Base-by-base conservation (phyloP, 2,888 invertebrate genomes). In the Pomacea canaliculata region DNA sequence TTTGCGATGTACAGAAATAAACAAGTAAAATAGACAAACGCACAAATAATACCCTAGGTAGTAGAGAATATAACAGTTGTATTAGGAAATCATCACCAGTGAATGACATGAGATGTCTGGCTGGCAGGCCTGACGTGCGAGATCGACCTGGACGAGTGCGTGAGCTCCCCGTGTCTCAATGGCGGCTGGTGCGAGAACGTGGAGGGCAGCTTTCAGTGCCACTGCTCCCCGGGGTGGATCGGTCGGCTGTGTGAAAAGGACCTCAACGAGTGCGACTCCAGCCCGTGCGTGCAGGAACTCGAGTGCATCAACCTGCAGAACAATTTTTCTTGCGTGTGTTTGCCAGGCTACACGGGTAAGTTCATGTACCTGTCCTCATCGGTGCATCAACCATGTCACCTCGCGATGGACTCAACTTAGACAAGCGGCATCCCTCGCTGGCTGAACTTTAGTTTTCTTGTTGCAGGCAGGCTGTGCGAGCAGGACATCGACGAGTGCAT, bases 401-500 rank as follows among this genome's bases (percentile, higher is more conserved):
- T 0, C 0, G 23, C 23, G 23, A 23, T 23, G 23, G 23, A 23
- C 23, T 23, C 23, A 23, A 23, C 23, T 23, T 23, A 23, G 23
- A 23, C 23, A 23, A 23, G 23, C 23, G 23, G 23, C 23, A 23
- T 23, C 23, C 23, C 23, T 23, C 23, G 23, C 23, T 23, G 23
- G 23, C 23, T 23, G 23, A 23, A 23, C 23, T 23, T 23, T 23
- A 23, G 23, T 23, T 23, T 23, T 23, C 23, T 23, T 10, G 7
- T 19, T 37, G 46, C 51, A 74, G 74, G 74, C n/a, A 48, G 68
- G 19, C 46, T 46, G 12, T 74, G 74, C 27, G 74, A 74, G 27
- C 19, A 23, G 27, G 73, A 79, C 63, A 69, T 79, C 19, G 46
- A 77, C 63, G 79, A 79, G 49, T 77, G 77, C 27, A 27, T 74